Evolutionary conservation across 1,140 invertebrate genomes (phyloP), one percentile per base, ranked within the genome.

Genomic region (Chelonus insularis): DNA sequence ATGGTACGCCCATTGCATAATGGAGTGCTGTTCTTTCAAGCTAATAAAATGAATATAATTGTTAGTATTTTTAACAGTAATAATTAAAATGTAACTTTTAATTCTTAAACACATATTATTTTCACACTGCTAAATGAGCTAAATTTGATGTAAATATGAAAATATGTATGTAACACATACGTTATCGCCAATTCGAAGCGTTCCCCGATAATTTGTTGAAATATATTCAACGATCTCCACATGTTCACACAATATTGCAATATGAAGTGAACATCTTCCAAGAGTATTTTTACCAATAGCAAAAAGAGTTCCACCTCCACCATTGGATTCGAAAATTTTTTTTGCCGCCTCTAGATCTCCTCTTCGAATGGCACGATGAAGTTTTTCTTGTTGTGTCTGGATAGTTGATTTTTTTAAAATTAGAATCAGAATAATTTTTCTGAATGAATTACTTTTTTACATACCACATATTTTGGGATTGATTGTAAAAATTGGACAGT

Each of bases 1-100:
- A 87, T 43, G 91, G 89, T 2, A 93, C 86, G 9, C 91, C 93
- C 92, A 95, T 93, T 0, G 93, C 92, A 74, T 95, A 95, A 76
- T 95, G 93, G 23, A 95, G 80, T 4, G 92, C 87, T 1, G 91
- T 93, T 69, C 93, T 85, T 71, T 94, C 91, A 79, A 96, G 74
- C 93, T 95, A 43, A 75, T 83, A 73, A 60, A 64, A 63, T 50
- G 51, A 47, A 23, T 43, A 48, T 43, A 52, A 36, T 39, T 34
- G 14, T n/a, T n/a, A n/a, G n/a, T n/a, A n/a, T n/a, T n/a, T n/a
- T n/a, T n/a, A n/a, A n/a, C n/a, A n/a, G 32, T 39, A 52, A 51
- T 32, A 29, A 51, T 41, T n/a, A 29, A 39, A 47, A 52, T 32
- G 11, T 16, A 57, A 60, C 55, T 43, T 51, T 34, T 39, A 29